Evolutionary conservation across 2,888 invertebrate species (phyloP).

Genomic region (Eupithecia exiguata): DNA sequence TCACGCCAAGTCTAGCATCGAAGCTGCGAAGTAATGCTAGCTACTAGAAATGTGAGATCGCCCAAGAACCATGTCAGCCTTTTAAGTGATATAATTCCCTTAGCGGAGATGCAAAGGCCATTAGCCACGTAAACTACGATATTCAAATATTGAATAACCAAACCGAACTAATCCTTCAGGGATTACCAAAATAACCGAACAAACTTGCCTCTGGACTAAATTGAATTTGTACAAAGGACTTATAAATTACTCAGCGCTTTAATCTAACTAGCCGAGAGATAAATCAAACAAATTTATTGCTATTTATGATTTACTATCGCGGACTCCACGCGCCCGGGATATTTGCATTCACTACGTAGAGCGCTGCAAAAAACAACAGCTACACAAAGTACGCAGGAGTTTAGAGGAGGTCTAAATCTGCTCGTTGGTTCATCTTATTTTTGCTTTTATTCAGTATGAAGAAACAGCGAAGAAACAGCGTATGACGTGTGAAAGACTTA

Average conservation of each 20-base stretch:
- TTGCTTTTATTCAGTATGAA: background rate
- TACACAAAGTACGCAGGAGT: background rate
- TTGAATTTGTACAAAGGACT: conserved; percentile 33
- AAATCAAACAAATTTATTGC: conserved; percentile 30
- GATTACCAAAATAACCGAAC: conserved; percentile 32
- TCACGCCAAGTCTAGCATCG: background rate
- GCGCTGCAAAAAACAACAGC: background rate
- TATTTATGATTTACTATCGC: conserved; percentile 28
- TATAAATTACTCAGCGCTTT: conserved; percentile 26
- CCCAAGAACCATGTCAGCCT: background rate
- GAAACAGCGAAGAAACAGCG: background rate
- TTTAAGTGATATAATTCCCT: background rate
- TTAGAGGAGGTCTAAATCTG: background rate
- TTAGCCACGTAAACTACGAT: background rate
- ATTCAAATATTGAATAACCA: conserved; percentile 33
- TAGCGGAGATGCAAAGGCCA: conserved; percentile 4
- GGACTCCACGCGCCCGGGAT: conserved; percentile 6
- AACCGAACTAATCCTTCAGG: conserved; percentile 26
- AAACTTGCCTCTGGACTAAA: conserved; percentile 34
- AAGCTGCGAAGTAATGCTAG: background rate
- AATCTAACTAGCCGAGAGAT: conserved; percentile 27
- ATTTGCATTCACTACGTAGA: background rate
- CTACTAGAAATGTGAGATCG: background rate
- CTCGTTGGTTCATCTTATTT: background rate
- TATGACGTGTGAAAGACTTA: background rate